Evolutionary conservation across 2,113 vertebrate genomes (phyloP), one percentile per base, ranked within the genome.

Genomic region (Nesogale talazaci): DNA sequence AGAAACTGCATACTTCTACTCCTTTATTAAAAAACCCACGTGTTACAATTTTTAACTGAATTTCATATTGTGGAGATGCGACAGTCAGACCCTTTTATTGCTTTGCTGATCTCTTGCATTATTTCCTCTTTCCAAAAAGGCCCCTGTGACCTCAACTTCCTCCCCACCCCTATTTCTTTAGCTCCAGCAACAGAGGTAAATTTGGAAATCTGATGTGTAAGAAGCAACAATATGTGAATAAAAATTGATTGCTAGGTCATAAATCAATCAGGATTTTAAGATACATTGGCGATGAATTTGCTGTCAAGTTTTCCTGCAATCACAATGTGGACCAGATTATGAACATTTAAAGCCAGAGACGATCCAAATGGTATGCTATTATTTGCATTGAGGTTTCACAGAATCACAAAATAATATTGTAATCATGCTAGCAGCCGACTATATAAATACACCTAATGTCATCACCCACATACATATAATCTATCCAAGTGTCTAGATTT

Each of bases 231-330:
- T 95, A 97, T 97, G 96, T 90, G 52, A 52, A 0, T 1, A 94
- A 90, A 96, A 97, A 96, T 88, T 42, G 94, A 96, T 95, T 96
- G 87, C 82, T 94, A 94, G n/a, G 74, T 74, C 97, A 91, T 96
- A 97, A 97, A 97, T 96, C 86, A 97, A 96, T 88, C 90, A 86
- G 78, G 79, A 90, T 65, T 96, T 95, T 95, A 95, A 88, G 82
- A 95, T 93, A 93, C 96, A 94, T 82, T 31, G 22, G 74, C 82
- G 72, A 93, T 90, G 31, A 56, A 57, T 86, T 93, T 92, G 95
- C 82, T 90, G 67, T 4, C 5, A 89, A 95, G 65, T 3, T 79
- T 92, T 85, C 69, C 31, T 76, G 46, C 76, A 96, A 94, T 94
- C 70, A 95, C 46, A 89, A 89, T 93, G 1, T 59, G 69, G 65